Evolutionary conservation across 2,113 vertebrate species (phyloP).

Genomic region (Anser cygnoides): DNA sequence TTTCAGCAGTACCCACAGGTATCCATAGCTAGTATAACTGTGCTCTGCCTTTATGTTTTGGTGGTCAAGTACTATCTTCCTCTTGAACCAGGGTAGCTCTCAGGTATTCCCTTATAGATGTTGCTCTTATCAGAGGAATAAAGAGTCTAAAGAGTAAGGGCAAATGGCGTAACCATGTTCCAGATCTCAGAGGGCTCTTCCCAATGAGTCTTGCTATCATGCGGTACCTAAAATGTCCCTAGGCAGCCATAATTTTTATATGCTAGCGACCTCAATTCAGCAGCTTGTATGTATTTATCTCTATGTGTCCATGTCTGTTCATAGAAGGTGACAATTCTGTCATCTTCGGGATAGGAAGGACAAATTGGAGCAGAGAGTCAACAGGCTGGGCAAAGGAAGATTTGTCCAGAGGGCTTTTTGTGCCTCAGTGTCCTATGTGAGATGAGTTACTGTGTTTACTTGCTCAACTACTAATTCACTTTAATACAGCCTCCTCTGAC

Average conservation of each 20-base stretch:
- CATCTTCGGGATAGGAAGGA: neutral
- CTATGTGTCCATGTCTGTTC: rapidly evolving
- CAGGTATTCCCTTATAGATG: neutral
- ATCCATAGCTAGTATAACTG: neutral
- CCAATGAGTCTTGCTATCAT: neutral
- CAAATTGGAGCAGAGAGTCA: neutral
- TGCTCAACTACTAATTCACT: neutral
- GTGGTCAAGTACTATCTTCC: neutral
- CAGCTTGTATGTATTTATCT: neutral
- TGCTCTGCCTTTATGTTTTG: neutral
- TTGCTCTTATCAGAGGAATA: neutral
- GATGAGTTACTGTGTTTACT: neutral
- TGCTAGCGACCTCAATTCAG: neutral
- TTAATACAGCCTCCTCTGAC: neutral
- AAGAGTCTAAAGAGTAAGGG: neutral
- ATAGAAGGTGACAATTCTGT: neutral
- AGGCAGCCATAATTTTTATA: rapidly evolving
- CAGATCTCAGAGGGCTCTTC: neutral
- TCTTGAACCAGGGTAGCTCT: neutral
- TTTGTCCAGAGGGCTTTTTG: neutral
- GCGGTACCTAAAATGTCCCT: neutral
- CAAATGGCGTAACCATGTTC: neutral
- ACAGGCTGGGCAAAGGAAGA: neutral
- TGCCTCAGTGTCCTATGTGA: neutral
- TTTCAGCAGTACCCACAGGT: neutral